Base-by-base conservation (phyloP, 2,888 invertebrate genomes). In the Latheticus oryzae region DNA sequence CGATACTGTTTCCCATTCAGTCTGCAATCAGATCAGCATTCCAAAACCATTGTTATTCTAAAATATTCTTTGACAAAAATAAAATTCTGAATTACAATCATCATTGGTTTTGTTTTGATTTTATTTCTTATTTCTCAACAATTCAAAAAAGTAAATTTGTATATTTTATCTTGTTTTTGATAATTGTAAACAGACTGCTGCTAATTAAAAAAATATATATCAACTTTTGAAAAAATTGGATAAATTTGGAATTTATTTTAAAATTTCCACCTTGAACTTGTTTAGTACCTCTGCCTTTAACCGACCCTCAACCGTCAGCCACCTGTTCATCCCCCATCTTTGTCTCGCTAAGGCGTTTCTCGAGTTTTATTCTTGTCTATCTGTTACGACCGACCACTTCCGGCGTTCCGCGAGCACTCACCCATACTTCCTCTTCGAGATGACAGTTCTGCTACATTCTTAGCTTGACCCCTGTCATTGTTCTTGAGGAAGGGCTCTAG, bases 401-500 rank as follows among this genome's bases (percentile, higher is more conserved):
- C 55, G 48, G 48, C 24, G 48, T 9, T 55, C 9, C 21, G 45
- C 38, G 40, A 19, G 32, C 48, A 55, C 60, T 63, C 62, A 56
- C 65, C 53, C 54, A 35, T 48, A 62, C 38, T 67, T 69, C 69
- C 68, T 64, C 63, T 62, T 59, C 61, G 52, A 63, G 61, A 67
- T 66, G 64, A 64, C 65, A 63, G 58, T 53, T 43, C 62, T 45
- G 59, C 53, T 61, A 56, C 52, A 65, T 61, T 62, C 62, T 62
- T 60, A 37, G 38, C 24, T 61, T 66, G 65, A 68, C 67, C 68
- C 63, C 61, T 63, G 62, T 65, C 66, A 66, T 67, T 67, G 64
- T 66, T 66, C 59, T 60, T 60, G 48, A 58, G 53, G 51, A 54
- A 58, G 58, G 53, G 58, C 58, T 58, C 60, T 43, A 28, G n/a